These are phyloP conservation scores for Caenorhabditis auriculariae DNA, from an alignment of 2,888 invertebrate species.

Conservation along the genomic window DNA sequence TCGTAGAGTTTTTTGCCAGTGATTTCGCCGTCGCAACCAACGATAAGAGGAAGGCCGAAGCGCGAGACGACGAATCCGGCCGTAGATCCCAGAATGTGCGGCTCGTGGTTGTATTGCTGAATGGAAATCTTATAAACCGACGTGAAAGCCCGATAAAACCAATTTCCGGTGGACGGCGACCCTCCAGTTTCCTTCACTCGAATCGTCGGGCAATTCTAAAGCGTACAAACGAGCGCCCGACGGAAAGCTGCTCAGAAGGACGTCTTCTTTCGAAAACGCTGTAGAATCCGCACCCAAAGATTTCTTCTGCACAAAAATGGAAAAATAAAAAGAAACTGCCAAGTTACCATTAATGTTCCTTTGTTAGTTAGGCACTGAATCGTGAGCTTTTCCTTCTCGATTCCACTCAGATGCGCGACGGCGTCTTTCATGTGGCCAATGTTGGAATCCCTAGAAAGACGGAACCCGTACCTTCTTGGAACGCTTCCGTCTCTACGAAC, in stretches of 20 bases:
- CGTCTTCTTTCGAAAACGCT: constrained; percentile 12
- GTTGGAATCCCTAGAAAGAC: constrained; percentile 72
- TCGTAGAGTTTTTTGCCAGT: constrained; percentile 38
- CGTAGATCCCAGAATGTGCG: constrained; percentile 45
- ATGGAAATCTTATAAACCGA: background rate
- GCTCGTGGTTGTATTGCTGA: constrained; percentile 45
- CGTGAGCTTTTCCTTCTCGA: constrained; percentile 15
- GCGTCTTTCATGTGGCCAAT: constrained; percentile 33
- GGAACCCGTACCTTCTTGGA: constrained; percentile 81
- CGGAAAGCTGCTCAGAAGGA: constrained; percentile 20
- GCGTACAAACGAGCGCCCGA: constrained; percentile 35
- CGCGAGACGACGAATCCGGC: constrained; percentile 39
- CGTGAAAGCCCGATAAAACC: no score
- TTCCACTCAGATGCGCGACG: constrained; percentile 19
- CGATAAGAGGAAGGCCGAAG: constrained; percentile 44
- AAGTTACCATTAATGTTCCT: constrained; percentile 21
- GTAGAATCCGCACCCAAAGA: constrained; percentile 3
- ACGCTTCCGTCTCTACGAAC: constrained; percentile 74
- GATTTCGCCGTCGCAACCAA: constrained; percentile 19
- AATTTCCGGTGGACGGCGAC: constrained; percentile 43
- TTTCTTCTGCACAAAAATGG: constrained; percentile 11
- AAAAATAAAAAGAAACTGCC: no score
- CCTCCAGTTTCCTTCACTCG: constrained; percentile 19
- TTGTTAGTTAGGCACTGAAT: constrained; percentile 34
- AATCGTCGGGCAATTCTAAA: constrained; percentile 26